Conservation (phyloP, 1,140 invertebrate genomes). For the Neotoxoptera formosana region DNA sequence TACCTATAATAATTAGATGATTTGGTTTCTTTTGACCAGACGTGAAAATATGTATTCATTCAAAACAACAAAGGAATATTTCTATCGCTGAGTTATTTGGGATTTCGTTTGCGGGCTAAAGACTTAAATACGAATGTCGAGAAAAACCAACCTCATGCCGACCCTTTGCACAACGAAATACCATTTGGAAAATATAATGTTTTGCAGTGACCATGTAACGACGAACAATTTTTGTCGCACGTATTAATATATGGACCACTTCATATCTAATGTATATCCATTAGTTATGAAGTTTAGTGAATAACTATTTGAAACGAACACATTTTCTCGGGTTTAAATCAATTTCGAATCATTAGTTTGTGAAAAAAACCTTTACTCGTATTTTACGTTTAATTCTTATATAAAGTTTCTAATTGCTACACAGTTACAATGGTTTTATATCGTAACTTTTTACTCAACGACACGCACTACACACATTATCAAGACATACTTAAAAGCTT, state of each 20-base stretch:
- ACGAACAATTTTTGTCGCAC: background rate
- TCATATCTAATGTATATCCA: background rate
- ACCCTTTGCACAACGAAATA: too few relatives aligned
- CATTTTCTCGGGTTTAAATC: background rate
- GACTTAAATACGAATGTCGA: background rate
- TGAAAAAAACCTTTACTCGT: conserved; percentile 3
- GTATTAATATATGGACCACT: background rate
- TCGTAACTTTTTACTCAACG: background rate
- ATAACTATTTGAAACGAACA: conserved; percentile 4
- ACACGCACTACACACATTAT: background rate
- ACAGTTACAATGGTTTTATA: background rate
- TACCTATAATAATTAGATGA: background rate
- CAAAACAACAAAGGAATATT: conserved; percentile 25
- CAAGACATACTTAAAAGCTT: conserved; percentile 46
- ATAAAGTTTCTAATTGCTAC: conserved; percentile 34
- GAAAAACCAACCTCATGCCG: background rate
- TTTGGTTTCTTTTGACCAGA: conserved; percentile 4
- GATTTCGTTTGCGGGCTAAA: background rate
- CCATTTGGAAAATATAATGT: background rate
- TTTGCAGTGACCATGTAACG: background rate
- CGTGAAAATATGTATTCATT: background rate
- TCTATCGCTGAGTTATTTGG: background rate
- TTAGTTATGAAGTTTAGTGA: background rate
- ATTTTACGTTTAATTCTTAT: conserved; percentile 6
- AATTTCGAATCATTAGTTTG: conserved; percentile 32